Conservation (phyloP, 2,797 vertebrate species). For the Urophycis tenuis region DNA sequence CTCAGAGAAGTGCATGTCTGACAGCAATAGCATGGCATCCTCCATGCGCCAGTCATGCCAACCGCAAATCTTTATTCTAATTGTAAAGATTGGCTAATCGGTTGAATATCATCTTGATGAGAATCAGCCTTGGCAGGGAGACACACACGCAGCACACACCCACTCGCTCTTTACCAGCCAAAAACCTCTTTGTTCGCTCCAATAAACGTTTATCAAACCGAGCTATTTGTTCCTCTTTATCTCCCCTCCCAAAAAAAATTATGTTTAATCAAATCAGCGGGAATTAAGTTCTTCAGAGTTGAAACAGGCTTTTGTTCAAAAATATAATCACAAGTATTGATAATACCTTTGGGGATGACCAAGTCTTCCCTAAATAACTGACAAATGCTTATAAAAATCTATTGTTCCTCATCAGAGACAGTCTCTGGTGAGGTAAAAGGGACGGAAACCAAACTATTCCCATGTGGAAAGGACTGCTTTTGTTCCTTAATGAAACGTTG, state of each 20-base stretch:
- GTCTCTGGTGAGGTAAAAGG: not conserved
- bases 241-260: not conserved
- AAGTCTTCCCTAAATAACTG: not conserved
- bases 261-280: slow-evolving; percentile 1
- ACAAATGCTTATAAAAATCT: not conserved
- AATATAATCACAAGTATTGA: slow-evolving; percentile 2
- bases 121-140: not conserved
- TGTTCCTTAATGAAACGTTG: not conserved
- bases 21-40: not conserved
- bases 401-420: slow-evolving; percentile 1
- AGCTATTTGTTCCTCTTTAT: slow-evolving; percentile 3
- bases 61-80: not conserved
- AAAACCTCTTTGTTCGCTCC: slow-evolving; percentile 3
- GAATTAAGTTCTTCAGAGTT: slow-evolving; percentile 6
- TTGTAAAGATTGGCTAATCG: slow-evolving; percentile 5
- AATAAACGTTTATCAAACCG: slow-evolving; percentile 4
- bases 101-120: slow-evolving; percentile 4
- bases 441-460: not conserved
- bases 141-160: not conserved
- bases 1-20: not conserved
- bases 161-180: not conserved
- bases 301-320: not conserved
- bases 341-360: slow-evolving; percentile 7
- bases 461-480: not conserved
- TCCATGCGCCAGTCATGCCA: not conserved